Evolutionary conservation across 2,797 vertebrate species (phyloP).

Genomic region (Chaunax sp.): DNA sequence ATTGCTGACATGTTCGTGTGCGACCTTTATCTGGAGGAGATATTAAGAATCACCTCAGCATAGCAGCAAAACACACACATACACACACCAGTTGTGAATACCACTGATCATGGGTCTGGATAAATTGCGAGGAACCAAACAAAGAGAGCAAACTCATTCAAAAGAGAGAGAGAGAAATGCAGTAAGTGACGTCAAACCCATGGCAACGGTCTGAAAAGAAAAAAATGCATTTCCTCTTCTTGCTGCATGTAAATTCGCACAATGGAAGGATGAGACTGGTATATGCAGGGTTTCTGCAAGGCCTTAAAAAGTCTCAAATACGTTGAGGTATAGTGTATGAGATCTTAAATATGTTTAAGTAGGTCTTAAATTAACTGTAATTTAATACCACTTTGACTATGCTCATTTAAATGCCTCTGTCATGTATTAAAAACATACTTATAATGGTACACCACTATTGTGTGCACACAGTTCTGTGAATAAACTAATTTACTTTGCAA

Average conservation of each 20-base stretch:
- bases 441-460: no score
- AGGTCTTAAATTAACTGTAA: no score
- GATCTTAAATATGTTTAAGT: no score
- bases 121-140: slow-evolving; percentile 30
- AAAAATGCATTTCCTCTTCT: slow-evolving; percentile 54
- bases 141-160: slow-evolving; percentile 13
- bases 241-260: slow-evolving; percentile 12
- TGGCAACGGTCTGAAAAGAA: slow-evolving; percentile 32
- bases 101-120: slow-evolving; percentile 22
- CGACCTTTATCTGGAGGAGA: slow-evolving; percentile 47
- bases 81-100: not conserved
- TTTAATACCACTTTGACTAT: no score
- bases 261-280: slow-evolving; percentile 1
- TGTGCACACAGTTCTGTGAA: no score
- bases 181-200: slow-evolving; percentile 45
- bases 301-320: no score
- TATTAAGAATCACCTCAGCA: slow-evolving; percentile 34
- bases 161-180: slow-evolving; percentile 37
- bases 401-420: no score
- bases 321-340: no score
- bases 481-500: no score
- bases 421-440: no score
- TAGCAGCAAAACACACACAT: slow-evolving; percentile 4
- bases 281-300: no score
- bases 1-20: slow-evolving; percentile 14